Base-by-base conservation (phyloP, 2,888 invertebrate species). In the Latheticus oryzae region DNA sequence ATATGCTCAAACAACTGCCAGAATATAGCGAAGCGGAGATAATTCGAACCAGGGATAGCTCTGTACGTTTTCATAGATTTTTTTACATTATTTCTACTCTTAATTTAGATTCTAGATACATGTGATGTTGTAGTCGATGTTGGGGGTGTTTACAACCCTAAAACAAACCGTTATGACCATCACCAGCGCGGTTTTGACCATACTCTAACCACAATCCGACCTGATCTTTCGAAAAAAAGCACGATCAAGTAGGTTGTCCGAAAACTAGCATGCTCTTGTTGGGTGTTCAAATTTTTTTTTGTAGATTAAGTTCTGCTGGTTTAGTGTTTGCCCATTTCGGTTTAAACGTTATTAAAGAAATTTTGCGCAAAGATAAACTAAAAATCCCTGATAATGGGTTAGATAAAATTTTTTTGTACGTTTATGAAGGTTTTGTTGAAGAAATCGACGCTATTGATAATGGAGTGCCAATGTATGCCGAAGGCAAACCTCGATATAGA, bases 401-500 rank as follows among this genome's bases (percentile, higher is more conserved):
- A 0, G 79, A 78, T 57, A 68, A 80, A 0, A 79, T 91, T 7
- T 93, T 83, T 69, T 80, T 83, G 60, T 85, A 87, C 74, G 83
- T 98, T 0, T 99, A 99, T 76, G 88, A 91, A 62, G 84, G 84
- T 54, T 91, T 98, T 50, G 87, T 99, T 7, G 89, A 91, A 80
- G 97, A 97, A 82, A 84, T 99, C 57, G 99, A 99, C 80, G 98
- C 91, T 0, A 90, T 97, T 50, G 99, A 99, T 76, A 99, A 99
- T 81, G 99, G 98, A n/a, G 84, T 97, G 0, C 87, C 89, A 0
- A 90, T 92, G 83, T 78, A 73, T 62, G 86, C 85, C 60, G 85
- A 87, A 28, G 89, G 85, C 1, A 86, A 88, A 70, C 87, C 89
- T 0, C 81, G 79, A 17, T 96, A 95, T 75, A 83, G 83, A 60